A percentile compares a stretch with the other conserved stretches of the same genome.
Conservation (phyloP, 2,797 vertebrate species). For the Furcifer pardalis region DNA sequence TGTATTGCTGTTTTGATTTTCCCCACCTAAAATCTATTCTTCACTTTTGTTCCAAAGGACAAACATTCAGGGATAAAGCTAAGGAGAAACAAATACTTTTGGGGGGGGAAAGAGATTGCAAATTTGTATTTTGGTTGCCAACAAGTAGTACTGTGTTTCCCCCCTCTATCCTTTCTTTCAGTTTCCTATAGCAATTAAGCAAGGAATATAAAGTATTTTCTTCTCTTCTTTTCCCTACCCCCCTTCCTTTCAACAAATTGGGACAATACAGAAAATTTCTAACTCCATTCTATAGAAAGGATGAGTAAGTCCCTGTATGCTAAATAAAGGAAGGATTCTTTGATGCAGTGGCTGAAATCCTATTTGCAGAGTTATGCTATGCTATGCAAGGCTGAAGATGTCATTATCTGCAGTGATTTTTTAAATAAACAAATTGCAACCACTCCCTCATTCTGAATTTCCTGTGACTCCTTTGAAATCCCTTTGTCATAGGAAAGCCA, state of each 20-base stretch:
- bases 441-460: too few species aligned
- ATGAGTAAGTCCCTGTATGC: neutral
- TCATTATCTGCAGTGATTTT: too few species aligned
- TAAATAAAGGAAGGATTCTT: neutral
- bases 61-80: neutral
- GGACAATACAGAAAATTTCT: neutral
- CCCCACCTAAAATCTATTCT: neutral
- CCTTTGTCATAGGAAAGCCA: too few species aligned
- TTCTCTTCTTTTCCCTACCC: neutral
- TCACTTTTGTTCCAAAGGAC: neutral
- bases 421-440: too few species aligned
- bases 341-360: too few species aligned
- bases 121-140: neutral
- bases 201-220: neutral
- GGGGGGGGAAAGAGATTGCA: neutral
- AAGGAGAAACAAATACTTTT: neutral
- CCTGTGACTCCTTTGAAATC: too few species aligned
- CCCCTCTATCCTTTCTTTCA: neutral
- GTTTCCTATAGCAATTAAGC: neutral
- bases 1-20: neutral
- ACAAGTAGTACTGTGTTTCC: neutral
- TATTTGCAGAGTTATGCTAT: too few species aligned
- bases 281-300: neutral
- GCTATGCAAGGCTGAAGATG: too few species aligned
- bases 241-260: neutral